A percentile compares a stretch with the other conserved stretches of the same genome.
phyloP scores from a whole-genome alignment of 2,797 vertebrate species.

The Hippopotamyrus pictus region DNA sequence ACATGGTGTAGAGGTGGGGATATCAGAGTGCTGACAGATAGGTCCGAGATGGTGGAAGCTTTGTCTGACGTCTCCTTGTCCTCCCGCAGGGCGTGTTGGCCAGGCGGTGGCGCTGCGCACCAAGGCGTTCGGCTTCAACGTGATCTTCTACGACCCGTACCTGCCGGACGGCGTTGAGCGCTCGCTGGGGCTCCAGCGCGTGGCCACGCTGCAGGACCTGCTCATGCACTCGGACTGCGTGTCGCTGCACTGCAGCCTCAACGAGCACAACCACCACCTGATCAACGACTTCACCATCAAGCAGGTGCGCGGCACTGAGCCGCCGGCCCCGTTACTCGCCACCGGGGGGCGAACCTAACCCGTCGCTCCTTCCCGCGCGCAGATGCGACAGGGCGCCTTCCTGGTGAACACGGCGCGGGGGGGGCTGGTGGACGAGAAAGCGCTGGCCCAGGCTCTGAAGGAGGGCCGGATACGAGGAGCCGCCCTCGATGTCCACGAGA shows the following conservation, averaged over 20 bases:
- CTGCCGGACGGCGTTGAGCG: constrained; percentile 71
- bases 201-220: constrained; percentile 72
- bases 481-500: constrained; percentile 69
- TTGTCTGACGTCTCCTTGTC: neutral
- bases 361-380: neutral
- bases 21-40: neutral
- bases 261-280: constrained; percentile 78
- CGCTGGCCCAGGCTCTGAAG: constrained; percentile 71
- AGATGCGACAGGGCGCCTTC: constrained; percentile 76
- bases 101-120: constrained; percentile 73
- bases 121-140: constrained; percentile 70
- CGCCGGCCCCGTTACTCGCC: neutral
- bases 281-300: constrained; percentile 81
- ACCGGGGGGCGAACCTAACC: constrained; percentile 21
- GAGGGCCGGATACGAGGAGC: constrained; percentile 73
- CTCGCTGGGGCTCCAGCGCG: constrained; percentile 70
- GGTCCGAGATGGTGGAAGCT: neutral
- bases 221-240: constrained; percentile 76
- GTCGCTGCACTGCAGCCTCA: constrained; percentile 73
- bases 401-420: constrained; percentile 72
- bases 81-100: constrained; percentile 63
- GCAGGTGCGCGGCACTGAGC: constrained; percentile 50
- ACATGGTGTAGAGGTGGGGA: neutral
- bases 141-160: constrained; percentile 75
- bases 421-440: constrained; percentile 71